These are phyloP conservation scores for Musca domestica DNA, from an alignment of 1,140 invertebrate species.

Conservation along the genomic window DNA sequence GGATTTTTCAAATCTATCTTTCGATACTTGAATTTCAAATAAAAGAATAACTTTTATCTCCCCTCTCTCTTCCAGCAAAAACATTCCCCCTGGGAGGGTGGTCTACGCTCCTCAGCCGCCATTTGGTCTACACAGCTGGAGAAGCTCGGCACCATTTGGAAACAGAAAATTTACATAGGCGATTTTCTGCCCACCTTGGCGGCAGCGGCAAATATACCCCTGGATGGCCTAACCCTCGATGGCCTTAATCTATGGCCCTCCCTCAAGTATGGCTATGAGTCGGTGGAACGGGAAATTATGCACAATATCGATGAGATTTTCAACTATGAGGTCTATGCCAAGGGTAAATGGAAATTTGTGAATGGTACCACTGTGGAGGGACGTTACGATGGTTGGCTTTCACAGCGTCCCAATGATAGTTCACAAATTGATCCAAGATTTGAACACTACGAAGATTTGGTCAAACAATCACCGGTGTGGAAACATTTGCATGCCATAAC, in stretches of 20 bases:
- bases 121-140: conserved; percentile 72
- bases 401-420: conserved; percentile 23
- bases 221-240: conserved; percentile 59
- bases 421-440: conserved; percentile 33
- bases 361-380: conserved; percentile 59
- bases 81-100: conserved; percentile 85
- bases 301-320: conserved; percentile 67
- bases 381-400: conserved; percentile 58
- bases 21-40: too few species aligned
- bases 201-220: conserved; percentile 59
- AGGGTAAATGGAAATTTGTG: conserved; percentile 73
- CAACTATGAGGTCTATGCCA: conserved; percentile 63
- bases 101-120: conserved; percentile 70
- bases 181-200: conserved; percentile 86
- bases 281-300: conserved; percentile 62
- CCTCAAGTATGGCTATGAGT: conserved; percentile 53
- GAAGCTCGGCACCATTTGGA: conserved; percentile 63
- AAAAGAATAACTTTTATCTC: too few species aligned
- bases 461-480: conserved; percentile 55
- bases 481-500: conserved; percentile 40
- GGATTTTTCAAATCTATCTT: too few species aligned
- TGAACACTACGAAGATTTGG: conserved; percentile 53
- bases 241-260: conserved; percentile 70
- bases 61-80: conserved; percentile 64
- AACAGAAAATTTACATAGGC: conserved; percentile 75